phyloP scores from a whole-genome alignment of 2,113 vertebrate genomes.

The Lamprologus callipterus region DNA sequence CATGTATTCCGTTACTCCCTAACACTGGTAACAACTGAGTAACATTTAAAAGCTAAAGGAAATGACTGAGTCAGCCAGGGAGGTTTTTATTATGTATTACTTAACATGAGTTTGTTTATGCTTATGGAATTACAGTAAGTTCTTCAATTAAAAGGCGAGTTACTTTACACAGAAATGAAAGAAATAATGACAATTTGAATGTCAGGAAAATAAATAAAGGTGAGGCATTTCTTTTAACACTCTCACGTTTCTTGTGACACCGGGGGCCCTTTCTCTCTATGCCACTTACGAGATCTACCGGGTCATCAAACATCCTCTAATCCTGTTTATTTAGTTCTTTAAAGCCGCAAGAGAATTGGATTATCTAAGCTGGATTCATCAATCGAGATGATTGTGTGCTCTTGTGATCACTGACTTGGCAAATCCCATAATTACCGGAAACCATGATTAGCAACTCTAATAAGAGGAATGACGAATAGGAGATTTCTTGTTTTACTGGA shows the following conservation, averaged over 20 bases:
- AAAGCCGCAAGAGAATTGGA: neutral
- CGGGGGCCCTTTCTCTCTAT: too few relatives aligned
- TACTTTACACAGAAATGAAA: neutral
- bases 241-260: neutral
- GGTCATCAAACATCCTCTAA: neutral
- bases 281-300: neutral
- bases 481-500: neutral
- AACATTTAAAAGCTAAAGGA: neutral
- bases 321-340: neutral
- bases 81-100: neutral
- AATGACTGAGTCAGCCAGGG: neutral
- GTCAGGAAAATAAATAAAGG: neutral
- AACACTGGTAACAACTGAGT: too few relatives aligned
- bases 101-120: neutral
- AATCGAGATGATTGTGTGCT: neutral
- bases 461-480: neutral
- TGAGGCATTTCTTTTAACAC: neutral
- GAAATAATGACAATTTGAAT: neutral
- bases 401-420: neutral
- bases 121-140: neutral
- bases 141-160: neutral
- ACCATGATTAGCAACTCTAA: neutral
- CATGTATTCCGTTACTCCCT: too few relatives aligned
- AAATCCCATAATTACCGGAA: neutral
- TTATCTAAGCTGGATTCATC: neutral